phyloP scores from a whole-genome alignment of 2,888 invertebrate genomes.

The Protula sp. region DNA sequence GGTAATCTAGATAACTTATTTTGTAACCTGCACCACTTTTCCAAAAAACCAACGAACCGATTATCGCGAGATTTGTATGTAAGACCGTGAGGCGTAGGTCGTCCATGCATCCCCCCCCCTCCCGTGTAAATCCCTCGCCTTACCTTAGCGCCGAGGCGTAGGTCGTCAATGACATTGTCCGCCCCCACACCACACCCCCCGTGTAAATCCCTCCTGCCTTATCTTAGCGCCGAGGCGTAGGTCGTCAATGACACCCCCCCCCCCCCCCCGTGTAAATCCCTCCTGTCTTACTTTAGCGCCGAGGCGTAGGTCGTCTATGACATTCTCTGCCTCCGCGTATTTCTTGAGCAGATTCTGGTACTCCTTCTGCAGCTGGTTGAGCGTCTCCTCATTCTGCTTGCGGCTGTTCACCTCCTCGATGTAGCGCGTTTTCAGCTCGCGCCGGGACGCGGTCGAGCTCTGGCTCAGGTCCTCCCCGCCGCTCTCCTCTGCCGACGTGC shows the following conservation, averaged over 20 bases:
- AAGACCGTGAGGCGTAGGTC: too few species aligned
- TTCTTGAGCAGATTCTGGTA: constrained; percentile 50
- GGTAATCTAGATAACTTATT: too few species aligned
- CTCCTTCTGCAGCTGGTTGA: constrained; percentile 27
- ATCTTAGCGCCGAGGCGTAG: constrained; percentile 48
- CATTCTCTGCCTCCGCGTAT: constrained; percentile 52
- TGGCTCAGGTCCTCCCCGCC: constrained; percentile 5
- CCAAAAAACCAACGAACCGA: too few species aligned
- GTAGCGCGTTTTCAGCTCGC: constrained; percentile 1
- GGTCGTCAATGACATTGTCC: constrained; percentile 52
- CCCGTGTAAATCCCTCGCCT: too few species aligned
- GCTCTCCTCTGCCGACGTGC: background rate
- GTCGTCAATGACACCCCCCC: constrained; percentile 54
- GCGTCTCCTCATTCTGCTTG: constrained; percentile 13
- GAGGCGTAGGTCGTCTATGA: constrained; percentile 51
- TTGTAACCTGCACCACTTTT: too few species aligned
- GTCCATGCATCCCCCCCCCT: too few species aligned
- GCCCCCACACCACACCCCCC: too few species aligned
- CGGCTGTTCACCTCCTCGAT: constrained; percentile 8
- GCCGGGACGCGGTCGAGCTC: background rate
- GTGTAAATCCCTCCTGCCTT: too few species aligned
- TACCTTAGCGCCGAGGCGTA: constrained; percentile 47
- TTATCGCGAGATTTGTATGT: too few species aligned
- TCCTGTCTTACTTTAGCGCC: constrained; percentile 47
- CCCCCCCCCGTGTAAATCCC: too few species aligned